These are phyloP conservation scores for Alcis repandata DNA, from an alignment of 2,888 invertebrate species.

Conservation along the genomic window DNA sequence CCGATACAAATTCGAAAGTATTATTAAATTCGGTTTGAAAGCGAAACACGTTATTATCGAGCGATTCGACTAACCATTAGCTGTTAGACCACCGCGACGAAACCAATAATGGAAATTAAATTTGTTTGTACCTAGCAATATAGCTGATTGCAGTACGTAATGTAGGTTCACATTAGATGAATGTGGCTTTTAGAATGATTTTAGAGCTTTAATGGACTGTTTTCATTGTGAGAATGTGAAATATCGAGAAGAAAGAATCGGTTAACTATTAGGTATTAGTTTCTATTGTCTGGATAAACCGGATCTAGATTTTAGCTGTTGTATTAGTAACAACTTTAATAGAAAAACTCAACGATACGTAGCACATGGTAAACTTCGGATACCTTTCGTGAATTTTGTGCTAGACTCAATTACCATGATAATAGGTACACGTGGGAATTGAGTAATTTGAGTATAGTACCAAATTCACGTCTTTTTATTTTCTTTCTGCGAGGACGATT, in stretches of 20 bases:
- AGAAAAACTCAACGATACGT: too few species aligned
- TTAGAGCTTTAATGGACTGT: background rate
- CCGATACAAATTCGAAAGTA: slow-evolving; percentile 58
- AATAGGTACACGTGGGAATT: too few species aligned
- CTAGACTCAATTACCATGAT: too few species aligned
- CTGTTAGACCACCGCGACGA: slow-evolving; percentile 69
- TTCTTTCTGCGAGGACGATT: too few species aligned
- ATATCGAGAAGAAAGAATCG: background rate
- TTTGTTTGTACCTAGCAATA: slow-evolving; percentile 50
- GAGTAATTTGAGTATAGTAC: too few species aligned
- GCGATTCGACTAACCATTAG: slow-evolving; percentile 65
- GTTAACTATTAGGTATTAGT: too few species aligned
- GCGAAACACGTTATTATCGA: slow-evolving; percentile 66
- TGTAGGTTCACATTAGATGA: slow-evolving; percentile 23
- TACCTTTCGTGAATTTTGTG: too few species aligned
- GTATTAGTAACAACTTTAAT: too few species aligned
- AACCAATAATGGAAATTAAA: slow-evolving; percentile 68
- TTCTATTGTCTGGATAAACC: too few species aligned
- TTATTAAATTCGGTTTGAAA: slow-evolving; percentile 70
- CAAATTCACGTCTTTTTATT: too few species aligned
- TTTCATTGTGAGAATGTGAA: background rate
- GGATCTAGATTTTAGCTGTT: too few species aligned
- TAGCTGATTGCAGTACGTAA: slow-evolving; percentile 42
- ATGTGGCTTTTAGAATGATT: slow-evolving; percentile 29
- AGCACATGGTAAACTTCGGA: too few species aligned